These are phyloP conservation scores for Prietella phreatophila DNA, from an alignment of 2,113 vertebrate genomes.

Conservation along the genomic window DNA sequence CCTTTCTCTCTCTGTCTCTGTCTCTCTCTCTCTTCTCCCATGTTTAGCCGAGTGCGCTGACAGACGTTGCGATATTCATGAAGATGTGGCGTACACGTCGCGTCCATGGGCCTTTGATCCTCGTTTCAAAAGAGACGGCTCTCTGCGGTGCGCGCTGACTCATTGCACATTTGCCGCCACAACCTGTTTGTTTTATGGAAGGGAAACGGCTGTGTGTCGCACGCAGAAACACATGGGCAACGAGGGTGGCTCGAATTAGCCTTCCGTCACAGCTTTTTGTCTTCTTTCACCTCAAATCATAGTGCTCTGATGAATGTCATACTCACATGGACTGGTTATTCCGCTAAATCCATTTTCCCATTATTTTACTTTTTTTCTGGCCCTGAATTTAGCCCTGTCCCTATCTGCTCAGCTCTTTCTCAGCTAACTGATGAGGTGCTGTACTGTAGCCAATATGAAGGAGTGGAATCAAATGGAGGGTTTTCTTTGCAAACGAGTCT, in stretches of 20 bases:
- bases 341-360: neutral
- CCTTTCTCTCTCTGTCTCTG: slow-evolving; percentile 50
- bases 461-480: neutral
- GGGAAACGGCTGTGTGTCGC: slow-evolving; percentile 47
- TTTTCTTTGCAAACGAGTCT: neutral
- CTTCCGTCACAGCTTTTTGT: slow-evolving; percentile 33
- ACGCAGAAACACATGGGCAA: neutral
- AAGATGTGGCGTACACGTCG: slow-evolving; percentile 67
- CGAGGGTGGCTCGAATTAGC: slow-evolving; percentile 52
- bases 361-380: neutral
- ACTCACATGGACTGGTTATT: neutral
- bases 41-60: slow-evolving; percentile 55
- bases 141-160: slow-evolving; percentile 61
- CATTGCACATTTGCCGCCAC: slow-evolving; percentile 59
- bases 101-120: slow-evolving; percentile 70
- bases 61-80: slow-evolving; percentile 72
- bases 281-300: slow-evolving; percentile 39
- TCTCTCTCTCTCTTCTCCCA: slow-evolving; percentile 43
- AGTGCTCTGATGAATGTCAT: neutral
- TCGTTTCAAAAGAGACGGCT: slow-evolving; percentile 72
- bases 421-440: neutral
- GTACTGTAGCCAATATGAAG: neutral
- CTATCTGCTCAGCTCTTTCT: neutral
- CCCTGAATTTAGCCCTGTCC: neutral
- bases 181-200: slow-evolving; percentile 67